Evolutionary conservation across 2,888 invertebrate genomes (phyloP).

Genomic region (Phorcus lineatus): DNA sequence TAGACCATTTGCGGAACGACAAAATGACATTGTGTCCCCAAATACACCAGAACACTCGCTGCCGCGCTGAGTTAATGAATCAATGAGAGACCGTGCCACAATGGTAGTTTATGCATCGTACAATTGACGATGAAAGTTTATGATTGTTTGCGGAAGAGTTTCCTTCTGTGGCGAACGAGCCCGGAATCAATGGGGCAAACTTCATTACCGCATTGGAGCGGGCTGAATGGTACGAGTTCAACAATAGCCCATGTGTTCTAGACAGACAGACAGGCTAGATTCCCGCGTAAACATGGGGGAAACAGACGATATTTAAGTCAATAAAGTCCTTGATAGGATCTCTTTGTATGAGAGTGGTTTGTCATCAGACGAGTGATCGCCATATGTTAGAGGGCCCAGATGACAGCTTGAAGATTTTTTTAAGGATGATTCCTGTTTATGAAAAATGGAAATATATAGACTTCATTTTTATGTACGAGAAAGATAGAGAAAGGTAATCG

Average conservation of each 20-base stretch:
- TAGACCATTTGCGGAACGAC: background rate
- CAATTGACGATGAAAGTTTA: conserved; percentile 29
- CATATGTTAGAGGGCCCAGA: background rate
- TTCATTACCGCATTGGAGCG: conserved; percentile 11
- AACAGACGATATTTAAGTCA: conserved; percentile 13
- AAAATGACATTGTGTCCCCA: background rate
- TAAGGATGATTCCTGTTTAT: too few relatives aligned
- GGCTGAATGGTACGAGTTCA: background rate
- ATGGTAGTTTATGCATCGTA: conserved; percentile 22
- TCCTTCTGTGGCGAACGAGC: background rate
- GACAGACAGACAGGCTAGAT: background rate
- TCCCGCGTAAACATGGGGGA: background rate
- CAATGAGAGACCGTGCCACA: conserved; percentile 27
- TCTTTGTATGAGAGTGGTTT: background rate
- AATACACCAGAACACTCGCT: background rate
- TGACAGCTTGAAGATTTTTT: background rate
- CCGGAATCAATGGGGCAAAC: conserved; percentile 20
- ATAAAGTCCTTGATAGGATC: background rate
- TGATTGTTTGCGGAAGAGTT: conserved; percentile 27
- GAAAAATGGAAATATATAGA: too few relatives aligned
- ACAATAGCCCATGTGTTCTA: background rate
- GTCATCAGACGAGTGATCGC: background rate
- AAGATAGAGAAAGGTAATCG: too few relatives aligned
- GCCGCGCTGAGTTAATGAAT: conserved; percentile 16
- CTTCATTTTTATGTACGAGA: too few relatives aligned